Evolutionary conservation across 2,113 vertebrate species (phyloP), one percentile per base, ranked within the genome.

Genomic region (Halcyon senegalensis): DNA sequence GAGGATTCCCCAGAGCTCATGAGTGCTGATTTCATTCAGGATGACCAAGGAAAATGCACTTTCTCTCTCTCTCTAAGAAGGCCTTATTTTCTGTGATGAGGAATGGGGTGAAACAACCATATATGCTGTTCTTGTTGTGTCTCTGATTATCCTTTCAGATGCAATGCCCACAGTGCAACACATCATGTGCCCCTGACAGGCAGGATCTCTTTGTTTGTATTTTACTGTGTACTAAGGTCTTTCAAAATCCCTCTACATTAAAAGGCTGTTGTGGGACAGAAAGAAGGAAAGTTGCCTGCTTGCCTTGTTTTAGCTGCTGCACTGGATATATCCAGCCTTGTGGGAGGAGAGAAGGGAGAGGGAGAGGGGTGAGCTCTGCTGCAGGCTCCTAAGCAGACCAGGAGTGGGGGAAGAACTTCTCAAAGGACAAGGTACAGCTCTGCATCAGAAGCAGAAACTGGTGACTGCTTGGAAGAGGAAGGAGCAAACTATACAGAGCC

Each of bases 11-110:
- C 0, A 0, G 25, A 84, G 60, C 31, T 85, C 28, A 66, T 27
- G 35, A 72, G n/a, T 0, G 0, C 27, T 56, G 53, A 50, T 60
- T 75, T 79, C 2, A 0, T 27, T 51, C 62, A 79, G 33, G 2
- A 2, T 7, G 53, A 31, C 53, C 28, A 10, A 56, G 30, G 53
- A 56, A 56, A 56, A 56, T 31, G 28, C 53, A 10, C 25, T 4
- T 13, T 10, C 28, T 33, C 31, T 31, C 28, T 19, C 20, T 51
- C 24, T 56, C 41, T 76, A 43, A 79, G 24, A 62, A 56, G 30
- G 19, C 24, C 59, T 69, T 64, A 50, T 28, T 16, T 85, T 77
- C 59, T 50, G 18, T 6, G 20, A 51, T 4, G 18, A 63, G 55
- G 37, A 79, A 79, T 25, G 25, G 50, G 41, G 37, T 33, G 24